Conservation (phyloP, 2,113 vertebrate species). For the Psittacus erithacus region DNA sequence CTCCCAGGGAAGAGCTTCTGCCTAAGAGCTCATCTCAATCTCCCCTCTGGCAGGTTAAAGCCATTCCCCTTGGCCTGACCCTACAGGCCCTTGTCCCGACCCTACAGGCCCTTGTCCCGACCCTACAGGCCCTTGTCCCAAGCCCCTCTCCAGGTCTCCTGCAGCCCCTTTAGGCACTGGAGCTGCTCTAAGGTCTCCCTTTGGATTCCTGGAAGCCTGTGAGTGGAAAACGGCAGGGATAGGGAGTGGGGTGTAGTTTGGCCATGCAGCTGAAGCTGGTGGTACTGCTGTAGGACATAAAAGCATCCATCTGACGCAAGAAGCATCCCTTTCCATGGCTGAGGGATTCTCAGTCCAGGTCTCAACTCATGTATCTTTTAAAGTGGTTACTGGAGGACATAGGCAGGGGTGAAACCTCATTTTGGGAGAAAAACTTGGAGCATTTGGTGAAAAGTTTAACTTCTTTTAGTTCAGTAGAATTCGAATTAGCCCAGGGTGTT, state of each 20-base stretch:
- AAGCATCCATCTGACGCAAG: neutral
- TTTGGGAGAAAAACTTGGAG: neutral
- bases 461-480: neutral
- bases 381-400: neutral
- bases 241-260: neutral
- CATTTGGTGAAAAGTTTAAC: neutral
- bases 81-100: neutral
- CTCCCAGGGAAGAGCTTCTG: too few species aligned
- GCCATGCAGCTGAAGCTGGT: neutral
- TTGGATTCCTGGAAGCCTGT: neutral
- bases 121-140: neutral
- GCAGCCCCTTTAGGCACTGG: neutral
- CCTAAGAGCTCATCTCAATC: too few species aligned
- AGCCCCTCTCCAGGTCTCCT: neutral
- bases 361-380: neutral
- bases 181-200: neutral
- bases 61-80: neutral
- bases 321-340: neutral
- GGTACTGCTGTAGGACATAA: neutral
- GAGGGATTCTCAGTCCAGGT: fast-evolving
- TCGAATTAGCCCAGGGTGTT: neutral
- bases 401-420: neutral
- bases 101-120: too few species aligned
- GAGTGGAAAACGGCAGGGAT: neutral
- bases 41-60: neutral